Base-by-base conservation (phyloP, 2,113 vertebrate species). In the Triplophysa dalaica region DNA sequence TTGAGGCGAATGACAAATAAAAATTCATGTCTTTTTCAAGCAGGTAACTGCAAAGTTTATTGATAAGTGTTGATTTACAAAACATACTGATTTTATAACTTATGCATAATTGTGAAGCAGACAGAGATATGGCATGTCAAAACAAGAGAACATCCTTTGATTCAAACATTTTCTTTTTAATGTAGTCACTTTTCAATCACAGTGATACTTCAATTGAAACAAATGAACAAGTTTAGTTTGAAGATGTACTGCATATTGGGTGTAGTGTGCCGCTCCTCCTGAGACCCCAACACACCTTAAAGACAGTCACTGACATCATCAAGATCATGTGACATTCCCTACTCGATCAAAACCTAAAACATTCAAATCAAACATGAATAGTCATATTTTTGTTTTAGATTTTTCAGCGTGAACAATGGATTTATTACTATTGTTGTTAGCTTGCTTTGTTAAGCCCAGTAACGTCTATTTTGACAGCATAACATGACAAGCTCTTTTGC, bases 201-300 rank as follows among this genome's bases (percentile, higher is more conserved):
- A 3, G 50, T 52, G 50, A 17, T 52, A 16, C 5, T 45, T 45
- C 2, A 45, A 45, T 52, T 52, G 14, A 52, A 52, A 52, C 50
- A 54, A 70, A 70, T 13, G 33, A 1, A 33, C 10, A 11, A 4
- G 5, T 29, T 70, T 41, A 12, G 2, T 21, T 14, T 52, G 50
- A 16, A 13, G 2, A 52, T 14, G n/a, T n/a, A n/a, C n/a, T n/a
- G 16, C 3, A 13, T 14, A 1, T 16, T 19, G 16, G 6, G 7
- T 75, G 43, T 45, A 45, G 43, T 1, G 33, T 8, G 33, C 33
- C 33, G 1, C 33, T 38, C 56, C 54, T 74, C 56, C 56, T 61
- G 56, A 61, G 56, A 61, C 70, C 70, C 70, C 17, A 73, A 73
- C 70, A n/a, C 52, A 38, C 21, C 66, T 48, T 52, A 52, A 52